Percentiles rank a stretch among this genome's conserved stretches.
These are phyloP conservation scores for Zaprionus camerounensis DNA, from an alignment of 1,140 invertebrate species.

Conservation along the genomic window DNA sequence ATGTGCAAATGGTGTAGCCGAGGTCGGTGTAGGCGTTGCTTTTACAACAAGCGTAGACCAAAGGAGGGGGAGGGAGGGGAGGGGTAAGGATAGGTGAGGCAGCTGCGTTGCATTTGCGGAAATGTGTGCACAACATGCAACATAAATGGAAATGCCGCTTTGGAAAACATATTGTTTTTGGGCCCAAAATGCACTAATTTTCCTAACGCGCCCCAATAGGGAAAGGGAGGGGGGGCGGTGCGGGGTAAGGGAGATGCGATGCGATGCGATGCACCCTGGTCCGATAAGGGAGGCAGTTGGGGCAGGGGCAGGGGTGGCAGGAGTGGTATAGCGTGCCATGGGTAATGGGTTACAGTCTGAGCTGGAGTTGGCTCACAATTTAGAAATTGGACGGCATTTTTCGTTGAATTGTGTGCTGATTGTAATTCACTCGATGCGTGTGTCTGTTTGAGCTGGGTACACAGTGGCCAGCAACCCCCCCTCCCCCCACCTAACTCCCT, in stretches of 20 bases:
- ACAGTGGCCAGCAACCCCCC: slow-evolving; percentile 26
- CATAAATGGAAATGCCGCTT: slow-evolving; percentile 82
- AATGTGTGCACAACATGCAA: slow-evolving; percentile 82
- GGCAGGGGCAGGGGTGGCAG: background rate
- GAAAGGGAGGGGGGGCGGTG: too few species aligned
- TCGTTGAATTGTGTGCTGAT: slow-evolving; percentile 83
- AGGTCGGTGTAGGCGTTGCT: slow-evolving; percentile 24
- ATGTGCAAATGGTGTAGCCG: slow-evolving; percentile 54
- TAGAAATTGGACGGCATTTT: slow-evolving; percentile 82
- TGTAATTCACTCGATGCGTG: slow-evolving; percentile 78
- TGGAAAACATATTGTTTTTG: slow-evolving; percentile 82
- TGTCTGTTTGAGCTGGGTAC: slow-evolving; percentile 62
- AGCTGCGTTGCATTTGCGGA: slow-evolving; percentile 70
- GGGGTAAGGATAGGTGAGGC: background rate
- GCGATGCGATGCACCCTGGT: too few species aligned
- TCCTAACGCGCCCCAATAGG: slow-evolving; percentile 64
- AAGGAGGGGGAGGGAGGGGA: background rate
- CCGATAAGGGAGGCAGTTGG: background rate
- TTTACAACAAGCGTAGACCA: background rate
- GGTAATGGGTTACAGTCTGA: slow-evolving; percentile 15
- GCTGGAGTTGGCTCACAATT: slow-evolving; percentile 63
- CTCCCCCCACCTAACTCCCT: background rate
- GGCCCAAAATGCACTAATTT: slow-evolving; percentile 76
- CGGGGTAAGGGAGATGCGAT: background rate
- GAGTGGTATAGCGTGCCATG: background rate